Evolutionary conservation across 2,797 vertebrate genomes (phyloP), one percentile per base, ranked within the genome.

Genomic region (Smutsia temminckii): DNA sequence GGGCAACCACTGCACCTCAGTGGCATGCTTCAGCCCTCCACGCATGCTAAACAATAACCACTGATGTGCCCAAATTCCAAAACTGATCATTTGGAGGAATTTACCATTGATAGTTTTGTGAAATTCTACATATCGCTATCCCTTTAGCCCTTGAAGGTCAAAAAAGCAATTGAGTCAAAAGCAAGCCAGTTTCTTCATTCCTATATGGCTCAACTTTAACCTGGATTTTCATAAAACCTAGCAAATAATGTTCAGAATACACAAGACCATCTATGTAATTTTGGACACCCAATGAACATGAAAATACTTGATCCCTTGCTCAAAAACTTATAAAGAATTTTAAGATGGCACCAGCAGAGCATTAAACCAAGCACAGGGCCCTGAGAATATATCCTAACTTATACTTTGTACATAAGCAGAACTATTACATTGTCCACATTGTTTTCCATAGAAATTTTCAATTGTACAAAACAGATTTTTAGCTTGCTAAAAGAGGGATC

Each of bases 91-190:
- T 2, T 18, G 16, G 23, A 91, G 40, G 20, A 32, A 81, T 27
- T 66, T 61, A 37, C 29, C 4, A 1, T 5, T 27, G 14, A 12
- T 29, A 12, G 2, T n/a, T 37, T 23, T 1, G 0, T 37, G 55
- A 89, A 85, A 49, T 25, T n/a, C 9, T 55, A 27, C 7, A 8
- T 18, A 66, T 0, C 5, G 8, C n/a, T 42, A 12, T 16, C 32
- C 16, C 34, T 74, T 93, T 72, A 79, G 8, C 25, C 20, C 9
- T 61, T 59, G 27, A 20, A 89, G 23, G 3, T 10, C 53, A 51
- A 55, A 68, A 29, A 78, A 86, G 40, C 57, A 13, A 21, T n/a
- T 18, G 51, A 89, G 40, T 93, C 53, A 49, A 10, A 85, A 94
- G 27, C 10, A 88, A 68, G 11, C 4, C 20, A 27, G 1, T 5